Conservation (phyloP, 2,113 vertebrate genomes). For the Lethenteron camtschaticum region DNA sequence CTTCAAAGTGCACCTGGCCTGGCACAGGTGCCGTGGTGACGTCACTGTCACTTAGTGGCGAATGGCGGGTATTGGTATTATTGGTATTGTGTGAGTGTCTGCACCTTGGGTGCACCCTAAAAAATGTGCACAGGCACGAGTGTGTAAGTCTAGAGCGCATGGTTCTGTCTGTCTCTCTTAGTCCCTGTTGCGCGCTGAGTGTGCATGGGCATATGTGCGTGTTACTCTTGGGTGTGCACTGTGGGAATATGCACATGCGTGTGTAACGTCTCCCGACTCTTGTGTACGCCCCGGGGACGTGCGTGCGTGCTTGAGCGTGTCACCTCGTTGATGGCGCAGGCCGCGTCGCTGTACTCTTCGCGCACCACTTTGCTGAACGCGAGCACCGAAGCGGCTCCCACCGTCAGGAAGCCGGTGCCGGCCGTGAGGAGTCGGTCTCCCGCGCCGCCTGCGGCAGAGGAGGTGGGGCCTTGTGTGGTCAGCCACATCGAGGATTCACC, state of each 20-base stretch:
- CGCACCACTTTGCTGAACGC: slow-evolving; percentile 40
- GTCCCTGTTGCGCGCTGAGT: not conserved
- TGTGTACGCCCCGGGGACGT: no score
- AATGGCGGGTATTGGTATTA: no score
- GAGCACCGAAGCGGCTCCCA: slow-evolving; percentile 34
- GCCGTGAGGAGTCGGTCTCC: slow-evolving; percentile 46
- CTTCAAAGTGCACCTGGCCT: no score
- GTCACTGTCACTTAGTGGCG: no score
- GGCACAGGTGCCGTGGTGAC: no score
- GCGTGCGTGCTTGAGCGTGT: slow-evolving; percentile 1
- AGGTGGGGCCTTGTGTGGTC: not conserved
- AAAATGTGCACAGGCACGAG: not conserved
- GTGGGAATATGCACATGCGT: not conserved
- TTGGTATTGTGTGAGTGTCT: no score
- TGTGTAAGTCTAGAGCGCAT: not conserved
- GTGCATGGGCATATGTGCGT: not conserved
- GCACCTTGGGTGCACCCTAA: no score
- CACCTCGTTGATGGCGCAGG: slow-evolving; percentile 48
- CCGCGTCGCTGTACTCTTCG: slow-evolving; percentile 36
- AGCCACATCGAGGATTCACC: no score
- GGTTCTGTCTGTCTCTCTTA: not conserved
- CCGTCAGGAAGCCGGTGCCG: slow-evolving; percentile 46
- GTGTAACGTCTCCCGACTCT: no score
- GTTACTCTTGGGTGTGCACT: not conserved
- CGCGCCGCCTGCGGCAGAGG: slow-evolving; percentile 26